Base-by-base conservation (phyloP, 2,888 invertebrate species). In the Automeris io region DNA sequence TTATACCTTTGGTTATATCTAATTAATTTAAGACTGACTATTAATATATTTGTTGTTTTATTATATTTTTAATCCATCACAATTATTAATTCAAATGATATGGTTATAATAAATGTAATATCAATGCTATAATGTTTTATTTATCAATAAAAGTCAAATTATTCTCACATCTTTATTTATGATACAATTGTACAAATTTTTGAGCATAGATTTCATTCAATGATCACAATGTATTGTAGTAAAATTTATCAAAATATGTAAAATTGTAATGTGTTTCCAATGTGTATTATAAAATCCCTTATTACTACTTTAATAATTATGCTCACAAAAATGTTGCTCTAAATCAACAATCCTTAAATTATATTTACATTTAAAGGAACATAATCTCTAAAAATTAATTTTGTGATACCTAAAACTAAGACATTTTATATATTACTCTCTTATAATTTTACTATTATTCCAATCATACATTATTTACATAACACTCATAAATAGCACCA, bases 141-240 rank as follows among this genome's bases (percentile, higher is more conserved):
- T n/a, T n/a, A 2, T 16, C 29, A 29, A 16, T 29, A 29, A 29
- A 29, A 29, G 16, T 2, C 16, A 29, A 2, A 16, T 29, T 16
- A 29, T 16, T 29, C 16, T 29, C 16, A 16, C 7, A 8, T n/a
- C 16, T 16, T 7, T 48, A 46, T 55, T 43, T 48, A 50, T 50
- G 45, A 46, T 51, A 59, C 44, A 55, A 57, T 57, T 58, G 48
- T 57, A 59, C 45, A 53, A 54, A 59, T 51, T 42, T 56, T 61
- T 61, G 61, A 63, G 58, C 64, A 45, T 55, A 39, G 21, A 26
- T 41, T 40, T 23, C 16, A 7, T 40, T 42, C 33, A 41, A 36
- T 26, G 23, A 40, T 41, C 33, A 41, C 50, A 46, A 25, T 42
- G 44, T 44, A 41, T 42, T 45, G 40, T 46, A 46, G 49, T 51